Percentiles rank a stretch among this genome's conserved stretches.
These are phyloP conservation scores for Peucedramus taeniatus DNA, from an alignment of 2,113 vertebrate genomes.

Conservation along the genomic window DNA sequence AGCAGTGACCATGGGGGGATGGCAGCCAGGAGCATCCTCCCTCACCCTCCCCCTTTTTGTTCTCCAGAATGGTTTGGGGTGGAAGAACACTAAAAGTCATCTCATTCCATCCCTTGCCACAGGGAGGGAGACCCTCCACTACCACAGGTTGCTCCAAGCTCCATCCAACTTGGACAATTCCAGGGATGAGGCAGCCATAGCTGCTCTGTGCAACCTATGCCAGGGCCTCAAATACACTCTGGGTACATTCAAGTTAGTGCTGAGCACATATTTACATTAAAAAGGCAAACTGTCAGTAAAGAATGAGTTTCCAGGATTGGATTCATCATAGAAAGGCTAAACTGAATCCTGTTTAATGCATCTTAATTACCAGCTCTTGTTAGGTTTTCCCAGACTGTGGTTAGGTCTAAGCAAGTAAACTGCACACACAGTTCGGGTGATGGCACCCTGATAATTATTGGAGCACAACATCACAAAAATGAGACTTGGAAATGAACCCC, in stretches of 20 bases:
- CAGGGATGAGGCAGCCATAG: neutral
- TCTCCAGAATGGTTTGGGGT: neutral
- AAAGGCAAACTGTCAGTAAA: neutral
- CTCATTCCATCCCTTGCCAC: neutral
- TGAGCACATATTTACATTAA: neutral
- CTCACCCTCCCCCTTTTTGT: neutral
- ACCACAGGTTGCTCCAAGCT: neutral
- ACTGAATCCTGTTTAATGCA: neutral
- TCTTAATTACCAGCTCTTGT: neutral
- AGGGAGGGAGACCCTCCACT: neutral
- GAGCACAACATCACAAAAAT: rapidly evolving
- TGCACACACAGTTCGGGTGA: neutral
- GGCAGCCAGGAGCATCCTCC: neutral
- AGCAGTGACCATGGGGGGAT: neutral
- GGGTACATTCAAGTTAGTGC: no score
- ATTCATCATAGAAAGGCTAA: neutral
- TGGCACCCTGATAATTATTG: neutral
- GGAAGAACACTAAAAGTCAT: neutral
- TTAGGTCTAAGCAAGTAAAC: neutral
- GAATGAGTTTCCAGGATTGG: neutral
- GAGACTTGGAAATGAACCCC: neutral
- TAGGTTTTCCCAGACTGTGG: neutral
- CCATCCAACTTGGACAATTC: rapidly evolving
- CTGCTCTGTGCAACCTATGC: neutral
- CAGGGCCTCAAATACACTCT: neutral